A percentile compares a stretch with the other conserved stretches of the same genome.
These are phyloP conservation scores for Sminthurinus aureus DNA, from an alignment of 2,888 invertebrate genomes.

Conservation along the genomic window DNA sequence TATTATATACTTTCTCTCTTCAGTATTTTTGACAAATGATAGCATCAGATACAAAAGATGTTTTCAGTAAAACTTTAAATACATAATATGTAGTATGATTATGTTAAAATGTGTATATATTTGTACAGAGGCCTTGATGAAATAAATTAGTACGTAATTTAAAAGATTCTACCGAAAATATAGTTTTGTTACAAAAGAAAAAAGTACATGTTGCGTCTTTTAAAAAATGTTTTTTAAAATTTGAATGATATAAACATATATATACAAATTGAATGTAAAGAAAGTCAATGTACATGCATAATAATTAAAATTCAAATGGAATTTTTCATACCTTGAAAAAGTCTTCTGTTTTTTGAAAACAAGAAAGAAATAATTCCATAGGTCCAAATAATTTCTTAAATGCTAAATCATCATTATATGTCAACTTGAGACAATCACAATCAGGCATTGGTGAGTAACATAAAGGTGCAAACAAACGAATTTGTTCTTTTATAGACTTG, in stretches of 20 bases:
- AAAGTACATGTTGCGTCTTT: too few species aligned
- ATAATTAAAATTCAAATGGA: neutral
- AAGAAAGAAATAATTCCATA: slow-evolving; percentile 79
- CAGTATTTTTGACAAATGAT: too few species aligned
- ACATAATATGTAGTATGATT: too few species aligned
- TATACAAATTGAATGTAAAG: neutral
- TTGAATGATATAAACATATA: neutral
- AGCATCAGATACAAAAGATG: too few species aligned
- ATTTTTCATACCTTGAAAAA: slow-evolving; percentile 65
- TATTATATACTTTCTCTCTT: too few species aligned
- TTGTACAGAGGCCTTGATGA: too few species aligned
- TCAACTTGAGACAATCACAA: slow-evolving; percentile 70
- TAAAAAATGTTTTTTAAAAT: too few species aligned
- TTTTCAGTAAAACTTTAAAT: too few species aligned
- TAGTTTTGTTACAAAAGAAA: too few species aligned
- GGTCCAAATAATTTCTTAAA: slow-evolving; percentile 74
- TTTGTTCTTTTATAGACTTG: slow-evolving; percentile 29
- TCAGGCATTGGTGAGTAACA: slow-evolving; percentile 76
- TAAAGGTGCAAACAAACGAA: slow-evolving; percentile 69
- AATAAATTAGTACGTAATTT: too few species aligned
- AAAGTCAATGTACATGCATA: neutral
- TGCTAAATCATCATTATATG: slow-evolving; percentile 60
- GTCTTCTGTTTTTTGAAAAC: slow-evolving; percentile 73
- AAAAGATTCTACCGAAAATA: too few species aligned
- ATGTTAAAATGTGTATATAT: too few species aligned